Evolutionary conservation across 2,888 invertebrate species (phyloP).

Genomic region (Conchocele bisecta): DNA sequence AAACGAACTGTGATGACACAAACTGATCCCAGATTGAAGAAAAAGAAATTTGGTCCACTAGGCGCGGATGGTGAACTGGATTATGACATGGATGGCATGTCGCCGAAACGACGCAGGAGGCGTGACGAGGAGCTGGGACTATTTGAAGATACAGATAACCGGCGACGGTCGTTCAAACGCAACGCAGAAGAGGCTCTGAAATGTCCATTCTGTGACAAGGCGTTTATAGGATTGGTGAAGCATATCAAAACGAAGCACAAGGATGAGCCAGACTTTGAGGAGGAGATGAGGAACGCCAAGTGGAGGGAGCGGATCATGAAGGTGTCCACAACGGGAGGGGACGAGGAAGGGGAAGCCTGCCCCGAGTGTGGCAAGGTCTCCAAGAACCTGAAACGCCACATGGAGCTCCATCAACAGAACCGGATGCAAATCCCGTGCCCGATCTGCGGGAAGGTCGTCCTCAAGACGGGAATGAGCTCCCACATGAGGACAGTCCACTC

Average conservation of each 20-base stretch:
- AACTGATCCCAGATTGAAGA: constrained; percentile 77
- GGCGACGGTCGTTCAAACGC: constrained; percentile 72
- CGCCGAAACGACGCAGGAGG: constrained; percentile 57
- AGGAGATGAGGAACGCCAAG: constrained; percentile 79
- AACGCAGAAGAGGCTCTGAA: constrained; percentile 79
- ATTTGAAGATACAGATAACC: constrained; percentile 76
- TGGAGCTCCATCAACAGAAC: constrained; percentile 79
- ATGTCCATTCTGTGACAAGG: constrained; percentile 79
- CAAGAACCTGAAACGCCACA: constrained; percentile 78
- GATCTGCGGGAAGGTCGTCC: constrained; percentile 78
- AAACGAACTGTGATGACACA: constrained; percentile 77
- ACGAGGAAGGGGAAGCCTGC: constrained; percentile 75
- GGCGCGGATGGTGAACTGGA: constrained; percentile 70
- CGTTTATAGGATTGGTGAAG: constrained; percentile 77
- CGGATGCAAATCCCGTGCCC: constrained; percentile 79
- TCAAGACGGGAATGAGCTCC: constrained; percentile 79
- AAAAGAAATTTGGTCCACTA: constrained; percentile 77
- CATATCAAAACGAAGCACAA: constrained; percentile 79
- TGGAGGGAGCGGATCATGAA: constrained; percentile 80
- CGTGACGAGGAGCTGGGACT: constrained; percentile 73
- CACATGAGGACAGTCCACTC: constrained; percentile 80
- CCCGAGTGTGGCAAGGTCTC: constrained; percentile 79
- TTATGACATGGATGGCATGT: constrained; percentile 66
- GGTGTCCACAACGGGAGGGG: constrained; percentile 75
- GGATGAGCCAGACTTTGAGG: constrained; percentile 78